Percentiles rank a stretch among this genome's conserved stretches.
Evolutionary conservation across 2,888 invertebrate genomes (phyloP).

Genomic region (Caenorhabditis imperialis): DNA sequence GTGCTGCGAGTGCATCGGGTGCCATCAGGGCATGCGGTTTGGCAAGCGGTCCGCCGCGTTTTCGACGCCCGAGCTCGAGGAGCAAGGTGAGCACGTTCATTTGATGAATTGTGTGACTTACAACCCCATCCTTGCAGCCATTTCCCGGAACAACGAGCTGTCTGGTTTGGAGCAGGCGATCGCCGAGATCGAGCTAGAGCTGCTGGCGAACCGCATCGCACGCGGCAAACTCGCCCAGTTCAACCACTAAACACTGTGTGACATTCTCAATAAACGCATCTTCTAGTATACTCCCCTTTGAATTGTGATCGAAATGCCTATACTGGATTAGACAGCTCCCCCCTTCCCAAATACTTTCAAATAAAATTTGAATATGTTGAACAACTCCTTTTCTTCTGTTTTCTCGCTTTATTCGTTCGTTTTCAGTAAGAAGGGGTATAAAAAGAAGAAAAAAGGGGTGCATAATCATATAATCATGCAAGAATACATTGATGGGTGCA

Average conservation of each 20-base stretch:
- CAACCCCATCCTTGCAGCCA: no score
- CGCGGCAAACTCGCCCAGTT: slow-evolving; percentile 10
- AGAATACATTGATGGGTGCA: no score
- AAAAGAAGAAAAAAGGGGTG: no score
- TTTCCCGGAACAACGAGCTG: slow-evolving; percentile 9
- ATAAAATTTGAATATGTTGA: slow-evolving; percentile 37
- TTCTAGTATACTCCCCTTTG: slow-evolving; percentile 6
- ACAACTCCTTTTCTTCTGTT: no score
- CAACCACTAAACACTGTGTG: slow-evolving; percentile 16
- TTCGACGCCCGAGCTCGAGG: slow-evolving; percentile 24
- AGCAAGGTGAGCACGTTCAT: background rate
- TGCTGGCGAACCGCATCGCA: slow-evolving; percentile 10
- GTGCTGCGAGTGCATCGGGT: slow-evolving; percentile 62
- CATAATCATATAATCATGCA: no score
- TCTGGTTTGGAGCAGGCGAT: slow-evolving; percentile 27
- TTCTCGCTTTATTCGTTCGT: no score
- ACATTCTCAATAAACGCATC: slow-evolving; percentile 9
- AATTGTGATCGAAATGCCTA: slow-evolving; percentile 36
- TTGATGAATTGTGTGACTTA: no score
- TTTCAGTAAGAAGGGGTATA: no score
- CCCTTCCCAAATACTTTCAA: slow-evolving; percentile 23
- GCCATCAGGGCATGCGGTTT: slow-evolving; percentile 60
- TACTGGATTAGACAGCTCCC: slow-evolving; percentile 33
- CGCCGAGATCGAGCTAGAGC: slow-evolving; percentile 29
- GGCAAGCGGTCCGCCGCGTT: slow-evolving; percentile 46